Evolutionary conservation across 2,888 invertebrate genomes (phyloP), one percentile per base, ranked within the genome.

Genomic region (Synergus itoensis): DNA sequence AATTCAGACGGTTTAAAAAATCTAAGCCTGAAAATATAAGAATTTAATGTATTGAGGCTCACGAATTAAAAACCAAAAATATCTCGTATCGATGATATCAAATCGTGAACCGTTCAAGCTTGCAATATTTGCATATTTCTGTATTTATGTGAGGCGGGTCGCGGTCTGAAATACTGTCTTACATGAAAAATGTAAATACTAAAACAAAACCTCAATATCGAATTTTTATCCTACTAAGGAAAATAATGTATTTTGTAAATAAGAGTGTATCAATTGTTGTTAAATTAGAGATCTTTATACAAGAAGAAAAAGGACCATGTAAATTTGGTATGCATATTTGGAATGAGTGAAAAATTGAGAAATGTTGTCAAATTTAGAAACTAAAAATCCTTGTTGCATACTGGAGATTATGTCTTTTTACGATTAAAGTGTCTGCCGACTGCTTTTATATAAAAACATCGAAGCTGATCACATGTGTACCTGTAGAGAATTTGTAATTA

Each of bases 361-460:
- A 12, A 21, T 43, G 7, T 11, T 11, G 36, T 8, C 14, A 63
- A 63, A n/a, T 41, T 3, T 41, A 11, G 8, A 8, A 41, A n/a
- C 1, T 62, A 18, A 21, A 45, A 36, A n/a, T 53, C 36, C 28
- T 53, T 73, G 53, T n/a, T 48, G 16, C n/a, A 53, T 73, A 53
- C n/a, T 53, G 11, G 16, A 53, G 48, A 53, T n/a, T 53, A 36
- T 48, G 53, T 73, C 48, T 73, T 53, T 53, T 45, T 73, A 69
- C 28, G 4, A 69, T 16, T 14, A n/a, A 73, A 53, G 18, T 65
- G 73, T 36, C 14, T 69, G 36, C 45, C 48, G 53, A 73, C 36
- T 73, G 73, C 69, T 69, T 73, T 73, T 53, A 69, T 48, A 45
- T 65, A 16, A 60, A 73, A 21, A 73, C 73, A 73, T 73, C 73